A percentile compares a stretch with the other conserved stretches of the same genome.
These are phyloP conservation scores for Pasiphila rectangulata DNA, from an alignment of 2,888 invertebrate species.

Conservation along the genomic window DNA sequence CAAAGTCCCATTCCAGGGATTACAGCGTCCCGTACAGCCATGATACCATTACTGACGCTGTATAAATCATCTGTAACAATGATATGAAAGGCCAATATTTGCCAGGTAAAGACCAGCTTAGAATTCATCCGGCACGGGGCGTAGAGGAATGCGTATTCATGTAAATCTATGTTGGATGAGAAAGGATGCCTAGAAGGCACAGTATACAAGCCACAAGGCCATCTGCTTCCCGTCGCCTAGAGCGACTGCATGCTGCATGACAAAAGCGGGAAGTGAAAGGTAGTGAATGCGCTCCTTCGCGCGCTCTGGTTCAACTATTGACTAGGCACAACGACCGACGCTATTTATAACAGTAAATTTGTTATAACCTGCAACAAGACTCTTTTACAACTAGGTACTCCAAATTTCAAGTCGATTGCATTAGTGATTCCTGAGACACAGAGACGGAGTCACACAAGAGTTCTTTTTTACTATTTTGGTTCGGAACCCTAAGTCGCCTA, in stretches of 20 bases:
- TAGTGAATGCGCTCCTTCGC: constrained; percentile 76
- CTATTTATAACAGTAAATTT: constrained; percentile 29
- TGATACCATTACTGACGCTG: too few species aligned
- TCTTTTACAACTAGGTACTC: too few species aligned
- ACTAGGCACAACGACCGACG: constrained; percentile 43
- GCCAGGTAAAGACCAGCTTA: too few species aligned
- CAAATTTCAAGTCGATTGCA: too few species aligned
- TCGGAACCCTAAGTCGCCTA: too few species aligned
- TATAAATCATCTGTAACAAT: too few species aligned
- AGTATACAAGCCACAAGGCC: constrained; percentile 68
- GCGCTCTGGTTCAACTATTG: constrained; percentile 48
- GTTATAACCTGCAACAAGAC: constrained; percentile 23
- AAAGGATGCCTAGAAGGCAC: constrained; percentile 67
- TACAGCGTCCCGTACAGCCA: too few species aligned
- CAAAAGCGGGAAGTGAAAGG: constrained; percentile 81
- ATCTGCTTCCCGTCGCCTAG: constrained; percentile 69
- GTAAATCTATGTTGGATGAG: constrained; percentile 55
- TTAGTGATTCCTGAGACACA: too few species aligned
- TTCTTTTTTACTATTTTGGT: too few species aligned
- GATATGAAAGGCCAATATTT: too few species aligned
- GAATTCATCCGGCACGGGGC: constrained; percentile 10
- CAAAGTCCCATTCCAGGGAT: too few species aligned
- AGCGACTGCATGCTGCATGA: constrained; percentile 66
- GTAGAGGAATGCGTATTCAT: constrained; percentile 13
- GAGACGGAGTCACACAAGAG: too few species aligned